phyloP scores from a whole-genome alignment of 2,888 invertebrate species.

The Masnerella sp. region DNA sequence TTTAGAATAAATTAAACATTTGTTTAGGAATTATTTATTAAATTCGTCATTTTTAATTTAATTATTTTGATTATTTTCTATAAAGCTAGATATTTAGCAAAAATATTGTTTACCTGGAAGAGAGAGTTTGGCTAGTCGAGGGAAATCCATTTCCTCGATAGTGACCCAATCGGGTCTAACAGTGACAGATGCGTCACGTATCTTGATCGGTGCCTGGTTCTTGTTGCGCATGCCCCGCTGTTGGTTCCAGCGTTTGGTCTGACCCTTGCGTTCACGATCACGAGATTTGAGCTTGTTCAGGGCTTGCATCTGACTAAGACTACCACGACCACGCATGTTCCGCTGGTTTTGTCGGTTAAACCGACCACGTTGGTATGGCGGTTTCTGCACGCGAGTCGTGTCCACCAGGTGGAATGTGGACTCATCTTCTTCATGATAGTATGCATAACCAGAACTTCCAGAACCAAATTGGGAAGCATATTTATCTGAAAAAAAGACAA shows the following conservation, averaged over 20 bases:
- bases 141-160: slow-evolving; percentile 99
- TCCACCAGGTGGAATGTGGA: slow-evolving; percentile 99
- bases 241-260: slow-evolving; percentile 92
- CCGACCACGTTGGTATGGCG: slow-evolving; percentile 94
- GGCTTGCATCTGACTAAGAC: slow-evolving; percentile 86
- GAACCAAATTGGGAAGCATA: slow-evolving; percentile 95
- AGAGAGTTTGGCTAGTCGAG: slow-evolving; percentile 93
- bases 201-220: slow-evolving; percentile 90
- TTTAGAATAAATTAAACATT: too few species aligned
- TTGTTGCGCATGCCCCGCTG: slow-evolving; percentile 81
- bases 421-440: slow-evolving; percentile 99
- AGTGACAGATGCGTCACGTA: slow-evolving; percentile 97
- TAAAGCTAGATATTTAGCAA: too few species aligned
- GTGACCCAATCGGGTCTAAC: slow-evolving; percentile 98
- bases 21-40: too few species aligned
- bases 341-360: slow-evolving; percentile 88
- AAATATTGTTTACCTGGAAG: too few species aligned
- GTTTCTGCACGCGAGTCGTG: slow-evolving; percentile 92
- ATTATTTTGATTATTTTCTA: too few species aligned
- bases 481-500: slow-evolving; percentile 82
- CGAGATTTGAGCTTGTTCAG: slow-evolving; percentile 89
- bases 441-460: slow-evolving; percentile 98
- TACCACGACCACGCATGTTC: slow-evolving; percentile 84
- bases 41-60: too few species aligned
- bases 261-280: slow-evolving; percentile 85